Evolutionary conservation across 2,888 invertebrate genomes (phyloP).

Genomic region (Chydorus sphaericus): DNA sequence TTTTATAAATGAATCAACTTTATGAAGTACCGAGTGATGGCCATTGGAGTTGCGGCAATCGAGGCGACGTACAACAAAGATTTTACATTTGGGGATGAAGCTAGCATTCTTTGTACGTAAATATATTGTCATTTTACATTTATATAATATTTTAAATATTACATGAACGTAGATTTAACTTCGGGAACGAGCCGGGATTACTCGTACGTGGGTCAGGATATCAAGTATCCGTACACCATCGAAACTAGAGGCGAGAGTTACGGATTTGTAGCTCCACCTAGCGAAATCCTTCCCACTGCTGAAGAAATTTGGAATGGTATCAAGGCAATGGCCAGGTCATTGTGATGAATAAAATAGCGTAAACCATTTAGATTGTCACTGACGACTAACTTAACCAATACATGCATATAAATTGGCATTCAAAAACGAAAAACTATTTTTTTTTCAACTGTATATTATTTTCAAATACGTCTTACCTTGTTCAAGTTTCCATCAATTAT

Average conservation of each 20-base stretch:
- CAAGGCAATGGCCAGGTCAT: conserved; percentile 27
- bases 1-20: background rate
- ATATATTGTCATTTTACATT: background rate
- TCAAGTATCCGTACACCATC: conserved; percentile 6
- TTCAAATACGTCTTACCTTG: too few relatives aligned
- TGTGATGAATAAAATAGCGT: too few relatives aligned
- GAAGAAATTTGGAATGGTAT: conserved; percentile 58
- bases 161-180: conserved; percentile 2
- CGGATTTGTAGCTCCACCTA: conserved; percentile 8
- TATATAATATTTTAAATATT: background rate
- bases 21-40: conserved; percentile 16
- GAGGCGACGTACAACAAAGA: conserved; percentile 9
- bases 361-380: too few relatives aligned
- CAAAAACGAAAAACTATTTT: too few relatives aligned
- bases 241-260: conserved; percentile 3
- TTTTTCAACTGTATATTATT: too few relatives aligned
- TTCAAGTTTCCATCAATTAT: too few relatives aligned
- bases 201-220: conserved; percentile 1
- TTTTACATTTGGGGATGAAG: conserved; percentile 6
- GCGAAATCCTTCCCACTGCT: conserved; percentile 39
- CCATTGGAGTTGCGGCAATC: conserved; percentile 15
- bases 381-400: too few relatives aligned
- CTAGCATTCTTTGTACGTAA: conserved; percentile 7
- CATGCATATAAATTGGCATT: too few relatives aligned
- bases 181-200: conserved; percentile 10